A percentile compares a stretch with the other conserved stretches of the same genome.
Evolutionary conservation across 1,140 invertebrate genomes (phyloP).

Genomic region (Lucilia sericata): DNA sequence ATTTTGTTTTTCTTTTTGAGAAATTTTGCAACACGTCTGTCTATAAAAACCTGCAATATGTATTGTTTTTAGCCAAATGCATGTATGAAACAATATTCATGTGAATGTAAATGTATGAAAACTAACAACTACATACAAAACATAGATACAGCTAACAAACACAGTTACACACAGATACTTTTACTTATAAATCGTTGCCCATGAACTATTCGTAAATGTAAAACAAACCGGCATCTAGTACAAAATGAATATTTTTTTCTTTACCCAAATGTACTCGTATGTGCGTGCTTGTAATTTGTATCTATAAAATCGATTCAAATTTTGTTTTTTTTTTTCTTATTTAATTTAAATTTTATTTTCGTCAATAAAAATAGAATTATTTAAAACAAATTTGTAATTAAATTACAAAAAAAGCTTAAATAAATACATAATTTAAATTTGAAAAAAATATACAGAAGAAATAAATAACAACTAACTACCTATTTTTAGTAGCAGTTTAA

Average conservation of each 20-base stretch:
- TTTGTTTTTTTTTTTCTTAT: background rate
- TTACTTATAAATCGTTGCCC: background rate
- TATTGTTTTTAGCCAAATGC: background rate
- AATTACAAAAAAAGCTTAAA: background rate
- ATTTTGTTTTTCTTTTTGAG: background rate
- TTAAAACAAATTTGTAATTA: background rate
- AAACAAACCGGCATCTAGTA: slow-evolving; percentile 20
- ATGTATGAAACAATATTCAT: too few species aligned
- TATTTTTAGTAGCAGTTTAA: background rate
- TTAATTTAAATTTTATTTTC: background rate
- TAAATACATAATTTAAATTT: background rate
- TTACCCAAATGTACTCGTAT: too few species aligned
- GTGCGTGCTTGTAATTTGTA: background rate
- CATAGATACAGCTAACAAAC: too few species aligned
- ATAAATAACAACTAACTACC: background rate
- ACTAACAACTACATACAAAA: too few species aligned
- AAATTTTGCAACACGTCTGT: background rate
- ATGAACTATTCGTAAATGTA: slow-evolving; percentile 5
- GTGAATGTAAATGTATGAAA: too few species aligned
- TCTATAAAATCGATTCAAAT: background rate
- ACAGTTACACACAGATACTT: too few species aligned
- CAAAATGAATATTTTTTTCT: background rate
- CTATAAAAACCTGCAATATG: background rate
- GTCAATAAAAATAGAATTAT: background rate
- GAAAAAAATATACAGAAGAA: background rate